Base-by-base conservation (phyloP, 2,888 invertebrate genomes). In the Melinaea marsaeus region DNA sequence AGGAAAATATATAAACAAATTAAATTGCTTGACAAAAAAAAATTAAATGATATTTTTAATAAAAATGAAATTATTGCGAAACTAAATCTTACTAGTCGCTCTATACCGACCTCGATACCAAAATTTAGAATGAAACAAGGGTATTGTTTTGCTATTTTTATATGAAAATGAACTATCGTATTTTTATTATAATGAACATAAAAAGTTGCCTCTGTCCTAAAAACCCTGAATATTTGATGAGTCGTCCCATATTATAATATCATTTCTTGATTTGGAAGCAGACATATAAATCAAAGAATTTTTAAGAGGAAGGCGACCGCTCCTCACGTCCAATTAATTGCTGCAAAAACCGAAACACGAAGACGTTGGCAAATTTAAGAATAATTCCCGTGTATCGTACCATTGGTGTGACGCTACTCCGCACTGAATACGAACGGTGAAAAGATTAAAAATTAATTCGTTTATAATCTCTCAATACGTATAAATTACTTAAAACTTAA, bases 101-200 rank as follows among this genome's bases (percentile, higher is more conserved):
- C 42, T 42, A 42, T 42, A 42, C 42, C 9, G 42, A 9, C 42
- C 3, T 42, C 9, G 42, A 11, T 42, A 42, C 42, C 42, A 42
- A 42, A 42, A 42, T 42, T 22, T 75, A 75, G 74, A 72, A 73
- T 78, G 76, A 77, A 77, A 77, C 75, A 75, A 75, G 71, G 74
- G 69, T 71, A 74, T 59, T 71, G 70, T 75, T 77, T 73, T 60
- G 72, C 72, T 80, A 75, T 78, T 60, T 60, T 69, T 47, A 57
- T 63, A 79, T 77, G 79, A 80, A 80, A 81, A 85, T 88, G 86
- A 89, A 83, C 84, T 87, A 88, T 89, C 74, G 87, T 79, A 81
- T 87, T 86, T 88, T 89, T 90, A 89, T 90, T 89, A 84, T 88
- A 89, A 90, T 86, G 83, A 88, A 80, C 80, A 79, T 82, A 80